phyloP scores from a whole-genome alignment of 2,888 invertebrate species.

The Sesamia inferens region DNA sequence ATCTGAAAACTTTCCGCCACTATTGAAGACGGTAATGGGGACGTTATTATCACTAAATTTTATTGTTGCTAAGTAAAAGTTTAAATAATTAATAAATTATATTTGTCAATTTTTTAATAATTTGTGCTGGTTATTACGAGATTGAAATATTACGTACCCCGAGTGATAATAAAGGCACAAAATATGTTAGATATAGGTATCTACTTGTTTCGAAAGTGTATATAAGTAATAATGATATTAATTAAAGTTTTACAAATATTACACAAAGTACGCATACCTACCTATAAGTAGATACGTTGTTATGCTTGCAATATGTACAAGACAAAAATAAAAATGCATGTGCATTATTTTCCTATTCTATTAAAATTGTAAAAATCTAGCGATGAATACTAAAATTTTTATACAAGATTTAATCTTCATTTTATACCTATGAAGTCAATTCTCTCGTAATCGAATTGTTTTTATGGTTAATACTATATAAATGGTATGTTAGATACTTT shows the following conservation, averaged over 20 bases:
- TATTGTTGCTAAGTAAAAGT: conserved; percentile 63
- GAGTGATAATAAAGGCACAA: conserved; percentile 77
- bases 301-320: conserved; percentile 74
- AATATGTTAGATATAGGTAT: conserved; percentile 63
- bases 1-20: conserved; percentile 46
- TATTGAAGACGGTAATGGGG: conserved; percentile 49
- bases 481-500: conserved; percentile 74
- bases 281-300: conserved; percentile 70
- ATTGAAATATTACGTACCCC: conserved; percentile 64
- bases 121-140: conserved; percentile 60
- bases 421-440: conserved; percentile 87
- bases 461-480: conserved; percentile 76
- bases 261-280: conserved; percentile 61
- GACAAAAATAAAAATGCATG: conserved; percentile 72
- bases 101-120: conserved; percentile 66
- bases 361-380: conserved; percentile 70
- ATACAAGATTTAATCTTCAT: conserved; percentile 82
- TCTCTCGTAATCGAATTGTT: conserved; percentile 83
- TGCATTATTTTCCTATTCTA: conserved; percentile 80
- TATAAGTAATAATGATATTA: conserved; percentile 64
- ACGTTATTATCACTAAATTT: conserved; percentile 62
- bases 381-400: conserved; percentile 78
- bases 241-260: conserved; percentile 64
- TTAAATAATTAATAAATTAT: conserved; percentile 58
- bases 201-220: conserved; percentile 64